Percentiles rank a stretch among this genome's conserved stretches.
These are phyloP conservation scores for Glaucidium brasilianum DNA, from an alignment of 2,113 vertebrate genomes.

Conservation along the genomic window DNA sequence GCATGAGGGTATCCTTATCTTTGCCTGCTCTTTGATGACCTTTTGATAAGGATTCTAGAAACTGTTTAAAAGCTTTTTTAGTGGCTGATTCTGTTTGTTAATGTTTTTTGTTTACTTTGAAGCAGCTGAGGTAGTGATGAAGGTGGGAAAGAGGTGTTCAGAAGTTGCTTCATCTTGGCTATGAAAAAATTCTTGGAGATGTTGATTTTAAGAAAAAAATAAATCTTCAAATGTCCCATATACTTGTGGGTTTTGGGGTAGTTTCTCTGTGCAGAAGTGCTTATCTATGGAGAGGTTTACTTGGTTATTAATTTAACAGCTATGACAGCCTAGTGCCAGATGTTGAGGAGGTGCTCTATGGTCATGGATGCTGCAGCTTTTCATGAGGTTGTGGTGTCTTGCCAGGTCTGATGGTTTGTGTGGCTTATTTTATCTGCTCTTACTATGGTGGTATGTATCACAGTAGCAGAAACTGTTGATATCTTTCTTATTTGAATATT, in stretches of 20 bases:
- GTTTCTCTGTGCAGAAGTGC: not conserved
- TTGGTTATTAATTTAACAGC: not conserved
- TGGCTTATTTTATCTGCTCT: not conserved
- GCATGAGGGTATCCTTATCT: not conserved
- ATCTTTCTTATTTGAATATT: conserved; percentile 8
- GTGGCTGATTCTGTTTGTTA: not conserved
- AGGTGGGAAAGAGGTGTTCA: not conserved
- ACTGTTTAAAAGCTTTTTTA: not conserved
- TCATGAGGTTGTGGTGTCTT: not conserved
- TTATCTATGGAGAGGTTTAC: not conserved
- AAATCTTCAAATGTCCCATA: not conserved
- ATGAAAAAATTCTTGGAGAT: not conserved
- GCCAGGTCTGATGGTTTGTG: not conserved
- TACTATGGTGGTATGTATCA: not conserved
- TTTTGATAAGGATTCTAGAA: not conserved
- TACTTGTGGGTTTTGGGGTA: accelerated
- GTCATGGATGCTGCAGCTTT: not conserved
- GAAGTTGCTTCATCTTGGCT: not conserved
- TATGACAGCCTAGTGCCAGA: not conserved
- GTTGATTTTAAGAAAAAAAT: not conserved
- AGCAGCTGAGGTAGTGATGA: not conserved
- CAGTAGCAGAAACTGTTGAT: not conserved
- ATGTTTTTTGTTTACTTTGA: not conserved
- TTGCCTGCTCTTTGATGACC: not conserved
- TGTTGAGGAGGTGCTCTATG: not conserved